Conservation (phyloP, 2,113 vertebrate species). For the Nycticryphes semicollaris region DNA sequence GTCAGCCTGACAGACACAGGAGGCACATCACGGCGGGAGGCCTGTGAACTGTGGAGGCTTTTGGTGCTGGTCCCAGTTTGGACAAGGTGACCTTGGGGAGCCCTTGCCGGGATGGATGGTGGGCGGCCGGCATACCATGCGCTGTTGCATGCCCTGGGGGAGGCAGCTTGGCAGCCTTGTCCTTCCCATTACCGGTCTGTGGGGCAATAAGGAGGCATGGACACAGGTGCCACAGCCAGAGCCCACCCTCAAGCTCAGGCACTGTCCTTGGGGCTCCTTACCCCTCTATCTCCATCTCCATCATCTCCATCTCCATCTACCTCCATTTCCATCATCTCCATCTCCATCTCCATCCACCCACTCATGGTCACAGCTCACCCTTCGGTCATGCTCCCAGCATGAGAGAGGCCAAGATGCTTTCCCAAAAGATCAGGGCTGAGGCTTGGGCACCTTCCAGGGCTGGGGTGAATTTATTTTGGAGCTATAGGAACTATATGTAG, state of each 20-base stretch:
- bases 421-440: neutral
- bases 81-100: constrained; percentile 22
- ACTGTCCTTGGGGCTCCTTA: neutral
- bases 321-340: too few relatives aligned
- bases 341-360: neutral
- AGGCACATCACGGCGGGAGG: fast-evolving
- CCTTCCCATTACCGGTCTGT: neutral
- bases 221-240: neutral
- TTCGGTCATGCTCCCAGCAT: neutral
- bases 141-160: neutral
- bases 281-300: neutral
- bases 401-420: neutral
- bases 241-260: neutral
- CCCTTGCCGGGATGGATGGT: neutral
- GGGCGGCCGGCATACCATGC: neutral
- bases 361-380: fast-evolving
- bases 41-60: neutral
- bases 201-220: neutral
- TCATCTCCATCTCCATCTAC: neutral
- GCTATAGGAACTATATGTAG: constrained; percentile 7
- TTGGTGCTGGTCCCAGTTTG: neutral
- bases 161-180: neutral
- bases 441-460: neutral
- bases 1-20: fast-evolving
- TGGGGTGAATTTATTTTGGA: constrained; percentile 7